Evolutionary conservation across 2,888 invertebrate species (phyloP).

Genomic region (Troides oblongomaculatus): DNA sequence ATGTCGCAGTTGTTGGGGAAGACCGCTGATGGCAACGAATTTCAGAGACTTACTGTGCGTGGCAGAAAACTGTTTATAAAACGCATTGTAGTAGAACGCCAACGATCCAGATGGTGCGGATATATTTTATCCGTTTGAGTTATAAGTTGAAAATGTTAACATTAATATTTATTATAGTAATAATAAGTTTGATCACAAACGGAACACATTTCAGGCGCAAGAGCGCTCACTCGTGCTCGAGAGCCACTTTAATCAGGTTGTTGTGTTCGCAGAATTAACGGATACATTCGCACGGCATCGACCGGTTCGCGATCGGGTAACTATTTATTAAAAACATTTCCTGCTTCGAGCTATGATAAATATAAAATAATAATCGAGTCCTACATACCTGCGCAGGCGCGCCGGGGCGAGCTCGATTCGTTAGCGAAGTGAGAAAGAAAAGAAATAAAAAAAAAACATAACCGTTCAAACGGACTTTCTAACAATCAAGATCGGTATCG

Average conservation of each 20-base stretch:
- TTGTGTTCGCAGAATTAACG: conserved; percentile 19
- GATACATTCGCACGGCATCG: conserved; percentile 22
- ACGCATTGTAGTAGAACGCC: too few species aligned
- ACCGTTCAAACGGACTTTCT: conserved; percentile 26
- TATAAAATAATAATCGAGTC: conserved; percentile 22
- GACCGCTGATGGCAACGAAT: too few species aligned
- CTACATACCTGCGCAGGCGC: conserved; percentile 21
- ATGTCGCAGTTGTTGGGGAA: too few species aligned
- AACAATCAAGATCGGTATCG: conserved; percentile 25
- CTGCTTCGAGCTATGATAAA: conserved; percentile 21
- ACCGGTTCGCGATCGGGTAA: conserved; percentile 25
- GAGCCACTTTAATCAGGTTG: not conserved
- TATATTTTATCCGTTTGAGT: not conserved
- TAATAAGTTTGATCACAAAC: too few species aligned
- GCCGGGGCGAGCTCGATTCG: conserved; percentile 11
- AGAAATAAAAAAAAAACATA: conserved; percentile 16
- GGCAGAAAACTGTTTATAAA: not conserved
- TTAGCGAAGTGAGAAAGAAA: not conserved
- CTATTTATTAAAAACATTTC: conserved; percentile 29
- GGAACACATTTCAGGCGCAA: too few species aligned
- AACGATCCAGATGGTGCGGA: too few species aligned
- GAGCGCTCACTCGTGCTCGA: too few species aligned
- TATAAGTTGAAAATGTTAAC: not conserved
- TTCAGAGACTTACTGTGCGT: too few species aligned
- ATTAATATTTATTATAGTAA: too few species aligned